Conservation (phyloP, 2,797 vertebrate genomes). For the Pseudotriccus pelzelni region DNA sequence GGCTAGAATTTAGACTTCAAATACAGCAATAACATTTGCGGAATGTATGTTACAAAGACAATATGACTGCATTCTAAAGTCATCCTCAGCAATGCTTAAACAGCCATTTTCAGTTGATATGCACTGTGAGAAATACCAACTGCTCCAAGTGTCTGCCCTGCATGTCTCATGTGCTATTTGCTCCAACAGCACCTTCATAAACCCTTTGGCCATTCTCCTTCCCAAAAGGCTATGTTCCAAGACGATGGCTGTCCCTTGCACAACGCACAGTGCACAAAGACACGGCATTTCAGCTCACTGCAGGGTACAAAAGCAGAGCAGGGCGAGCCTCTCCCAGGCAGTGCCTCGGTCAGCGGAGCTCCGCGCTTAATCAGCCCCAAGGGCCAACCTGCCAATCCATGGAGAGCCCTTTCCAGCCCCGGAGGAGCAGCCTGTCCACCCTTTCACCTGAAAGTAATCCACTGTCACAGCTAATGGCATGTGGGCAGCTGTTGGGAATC, state of each 20-base stretch:
- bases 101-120: neutral
- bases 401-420: neutral
- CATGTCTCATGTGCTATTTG: neutral
- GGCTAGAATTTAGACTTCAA: neutral
- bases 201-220: neutral
- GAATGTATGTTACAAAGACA: neutral
- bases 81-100: neutral
- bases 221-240: neutral
- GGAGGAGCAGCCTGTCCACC: neutral
- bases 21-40: neutral
- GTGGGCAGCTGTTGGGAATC: constrained; percentile 1
- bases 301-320: neutral
- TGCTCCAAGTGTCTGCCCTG: neutral
- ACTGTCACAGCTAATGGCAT: neutral
- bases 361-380: constrained; percentile 14
- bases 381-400: neutral
- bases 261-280: neutral
- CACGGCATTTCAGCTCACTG: neutral
- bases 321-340: neutral
- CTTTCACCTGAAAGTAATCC: neutral
- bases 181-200: neutral
- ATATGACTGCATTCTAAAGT: neutral
- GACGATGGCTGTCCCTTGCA: neutral
- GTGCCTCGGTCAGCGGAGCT: neutral
- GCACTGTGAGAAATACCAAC: neutral